phyloP scores from a whole-genome alignment of 2,113 vertebrate species.

The Coregonus clupeaformis region DNA sequence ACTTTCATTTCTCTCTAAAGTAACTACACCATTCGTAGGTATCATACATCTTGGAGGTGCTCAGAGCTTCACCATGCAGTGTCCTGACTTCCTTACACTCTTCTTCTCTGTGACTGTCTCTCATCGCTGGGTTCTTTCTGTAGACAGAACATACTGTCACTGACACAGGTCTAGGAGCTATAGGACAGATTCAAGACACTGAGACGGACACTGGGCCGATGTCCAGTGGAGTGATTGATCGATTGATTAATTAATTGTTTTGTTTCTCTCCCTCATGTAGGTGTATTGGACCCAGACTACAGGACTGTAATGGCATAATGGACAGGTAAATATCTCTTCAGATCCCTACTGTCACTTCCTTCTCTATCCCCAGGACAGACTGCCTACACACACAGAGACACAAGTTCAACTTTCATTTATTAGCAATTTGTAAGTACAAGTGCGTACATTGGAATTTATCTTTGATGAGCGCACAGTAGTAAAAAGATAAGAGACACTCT shows the following conservation, averaged over 20 bases:
- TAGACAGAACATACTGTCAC: not conserved
- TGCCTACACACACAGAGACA: constrained; percentile 15
- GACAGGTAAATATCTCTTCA: constrained; percentile 84
- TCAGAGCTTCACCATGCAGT: no score
- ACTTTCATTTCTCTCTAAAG: no score
- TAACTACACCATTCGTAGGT: no score
- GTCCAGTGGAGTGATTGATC: not conserved
- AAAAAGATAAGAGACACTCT: no score
- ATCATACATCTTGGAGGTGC: no score
- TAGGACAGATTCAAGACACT: not conserved
- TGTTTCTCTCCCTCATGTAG: constrained; percentile 64
- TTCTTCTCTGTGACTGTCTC: not conserved
- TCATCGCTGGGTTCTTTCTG: not conserved
- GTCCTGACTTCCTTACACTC: no score
- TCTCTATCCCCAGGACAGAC: not conserved
- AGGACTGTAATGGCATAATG: constrained; percentile 97
- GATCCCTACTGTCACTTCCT: not conserved
- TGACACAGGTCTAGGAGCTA: no score
- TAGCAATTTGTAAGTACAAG: not conserved
- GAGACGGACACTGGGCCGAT: not conserved
- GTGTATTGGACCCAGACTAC: constrained; percentile 89
- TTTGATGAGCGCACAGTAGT: no score
- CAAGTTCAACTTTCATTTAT: not conserved
- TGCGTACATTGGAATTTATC: no score
- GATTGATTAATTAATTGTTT: not conserved